A percentile compares a stretch with the other conserved stretches of the same genome.
These are phyloP conservation scores for Petrocephalus schoutedeni DNA, from an alignment of 2,797 vertebrate species.

Conservation along the genomic window DNA sequence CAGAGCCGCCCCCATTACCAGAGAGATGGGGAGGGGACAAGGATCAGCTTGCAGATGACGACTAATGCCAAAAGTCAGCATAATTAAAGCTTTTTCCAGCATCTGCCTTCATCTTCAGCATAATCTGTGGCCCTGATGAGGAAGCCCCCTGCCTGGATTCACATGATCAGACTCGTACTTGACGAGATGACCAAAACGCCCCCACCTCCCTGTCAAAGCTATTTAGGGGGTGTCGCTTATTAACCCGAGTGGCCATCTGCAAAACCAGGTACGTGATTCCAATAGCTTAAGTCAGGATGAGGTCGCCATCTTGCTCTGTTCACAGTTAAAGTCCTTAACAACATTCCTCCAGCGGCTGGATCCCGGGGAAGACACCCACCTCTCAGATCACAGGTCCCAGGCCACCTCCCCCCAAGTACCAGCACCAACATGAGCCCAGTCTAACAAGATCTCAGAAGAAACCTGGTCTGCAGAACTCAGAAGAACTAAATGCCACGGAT, in stretches of 20 bases:
- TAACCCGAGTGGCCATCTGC: neutral
- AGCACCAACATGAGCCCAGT: neutral
- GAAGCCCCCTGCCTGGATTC: neutral
- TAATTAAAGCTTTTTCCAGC: neutral
- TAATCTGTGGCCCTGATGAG: neutral
- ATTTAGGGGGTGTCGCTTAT: neutral
- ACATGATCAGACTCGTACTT: neutral
- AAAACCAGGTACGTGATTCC: neutral
- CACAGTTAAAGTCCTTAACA: neutral
- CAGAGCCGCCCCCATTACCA: neutral
- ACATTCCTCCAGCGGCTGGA: neutral
- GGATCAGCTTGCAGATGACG: neutral
- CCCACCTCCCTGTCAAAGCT: conserved; percentile 10
- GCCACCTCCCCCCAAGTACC: neutral
- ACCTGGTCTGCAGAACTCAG: neutral
- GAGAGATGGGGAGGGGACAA: neutral
- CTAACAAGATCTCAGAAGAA: neutral
- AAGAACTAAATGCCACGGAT: neutral
- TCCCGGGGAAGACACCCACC: neutral
- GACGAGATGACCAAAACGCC: neutral
- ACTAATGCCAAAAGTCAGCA: neutral
- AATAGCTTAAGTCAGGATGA: neutral
- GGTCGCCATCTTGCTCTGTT: neutral
- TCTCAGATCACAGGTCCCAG: neutral
- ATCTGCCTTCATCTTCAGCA: neutral